Evolutionary conservation across 1,140 invertebrate genomes (phyloP), one percentile per base, ranked within the genome.

Genomic region (Neodiprion virginianus): DNA sequence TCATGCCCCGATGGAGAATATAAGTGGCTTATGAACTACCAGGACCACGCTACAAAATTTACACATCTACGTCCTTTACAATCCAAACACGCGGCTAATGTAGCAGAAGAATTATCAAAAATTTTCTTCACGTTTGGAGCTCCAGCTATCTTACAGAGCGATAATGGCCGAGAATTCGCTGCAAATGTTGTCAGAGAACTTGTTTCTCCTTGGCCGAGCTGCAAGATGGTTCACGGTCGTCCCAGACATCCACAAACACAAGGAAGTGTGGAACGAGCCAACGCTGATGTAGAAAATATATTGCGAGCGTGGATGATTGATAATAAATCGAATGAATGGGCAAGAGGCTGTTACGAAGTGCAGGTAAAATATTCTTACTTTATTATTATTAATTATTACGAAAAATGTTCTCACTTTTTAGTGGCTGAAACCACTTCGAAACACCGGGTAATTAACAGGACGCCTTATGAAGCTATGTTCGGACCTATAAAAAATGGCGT

Each of bases 21-120:
- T 71, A 82, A 82, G 70, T 88, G 79, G 72, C 72, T 88, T 70
- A 50, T 88, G 17, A 78, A 87, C 14, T 89, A 89, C 68, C 87
- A 89, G 81, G 85, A 89, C 76, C 83, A 88, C 77, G 78, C 83
- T 10, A 89, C 85, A n/a, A 89, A 89, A 80, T 89, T 88, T 80
- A 76, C 82, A 72, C 74, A 83, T 75, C 77, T 89, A 11, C 78
- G 83, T 48, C 80, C 86, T 28, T 73, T 90, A 10, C 84, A 77
- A 78, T 79, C 77, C 40, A 89, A 89, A 77, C 61, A 75, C 47
- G 85, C 82, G 21, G 77, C 79, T 53, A 83, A 88, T 81, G 84
- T 89, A 47, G 81, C 82, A 14, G 77, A 78, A 61, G 74, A 87
- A n/a, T 71, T 88, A 10, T 40, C 85, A 1, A 81, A 87, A 73